Evolutionary conservation across 2,888 invertebrate species (phyloP).

Genomic region (Orthonevra nobilis): DNA sequence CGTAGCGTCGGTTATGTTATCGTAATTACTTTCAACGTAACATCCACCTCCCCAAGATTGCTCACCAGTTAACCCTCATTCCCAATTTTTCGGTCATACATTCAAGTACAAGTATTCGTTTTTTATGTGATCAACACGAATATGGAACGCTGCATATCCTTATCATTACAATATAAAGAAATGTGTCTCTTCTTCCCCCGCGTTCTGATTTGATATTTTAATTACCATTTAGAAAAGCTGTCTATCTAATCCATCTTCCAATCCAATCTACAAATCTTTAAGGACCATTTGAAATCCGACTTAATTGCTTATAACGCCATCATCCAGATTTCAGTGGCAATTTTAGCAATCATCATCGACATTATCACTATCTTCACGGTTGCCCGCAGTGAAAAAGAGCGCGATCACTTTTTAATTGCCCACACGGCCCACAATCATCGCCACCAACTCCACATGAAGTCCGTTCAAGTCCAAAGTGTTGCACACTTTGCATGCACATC

Average conservation of each 20-base stretch:
- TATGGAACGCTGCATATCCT: too few relatives aligned
- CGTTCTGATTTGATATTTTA: too few relatives aligned
- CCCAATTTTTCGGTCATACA: too few relatives aligned
- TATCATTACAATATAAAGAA: too few relatives aligned
- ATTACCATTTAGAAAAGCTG: too few relatives aligned
- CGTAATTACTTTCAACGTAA: too few relatives aligned
- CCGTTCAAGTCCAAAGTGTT: conserved; percentile 1
- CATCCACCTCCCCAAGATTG: too few relatives aligned
- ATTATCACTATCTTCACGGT: conserved; percentile 26
- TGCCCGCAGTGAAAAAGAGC: conserved; percentile 5
- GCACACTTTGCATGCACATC: conserved; percentile 39
- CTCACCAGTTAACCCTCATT: too few relatives aligned
- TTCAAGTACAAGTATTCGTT: too few relatives aligned
- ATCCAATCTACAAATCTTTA: neutral
- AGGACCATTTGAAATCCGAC: neutral
- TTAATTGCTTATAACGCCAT: conserved; percentile 20
- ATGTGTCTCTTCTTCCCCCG: too few relatives aligned
- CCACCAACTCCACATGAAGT: conserved; percentile 20
- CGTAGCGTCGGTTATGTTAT: too few relatives aligned
- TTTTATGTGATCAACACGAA: too few relatives aligned
- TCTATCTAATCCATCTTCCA: neutral
- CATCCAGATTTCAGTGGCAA: conserved; percentile 26
- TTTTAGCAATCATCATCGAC: conserved; percentile 30
- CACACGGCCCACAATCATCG: neutral
- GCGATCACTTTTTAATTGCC: conserved; percentile 42